Evolutionary conservation across 2,888 invertebrate species (phyloP), one percentile per base, ranked within the genome.

Genomic region (Philereme transversata): DNA sequence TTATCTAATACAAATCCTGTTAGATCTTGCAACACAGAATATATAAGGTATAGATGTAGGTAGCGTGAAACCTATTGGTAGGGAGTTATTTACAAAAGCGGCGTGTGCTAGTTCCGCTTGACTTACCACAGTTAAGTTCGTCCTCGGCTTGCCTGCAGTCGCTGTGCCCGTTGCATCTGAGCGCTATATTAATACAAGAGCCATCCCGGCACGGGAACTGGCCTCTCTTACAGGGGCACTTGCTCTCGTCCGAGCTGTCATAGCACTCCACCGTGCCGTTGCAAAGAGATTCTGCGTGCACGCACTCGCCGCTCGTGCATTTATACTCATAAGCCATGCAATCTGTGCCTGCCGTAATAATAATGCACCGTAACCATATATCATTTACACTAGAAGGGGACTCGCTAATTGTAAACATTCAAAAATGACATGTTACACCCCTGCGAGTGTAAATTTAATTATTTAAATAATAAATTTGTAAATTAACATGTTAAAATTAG

Each of bases 221-320:
- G 60, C 88, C 93, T 61, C 90, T 79, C 78, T 87, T 90, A 78
- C 91, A 90, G 61, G 86, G 81, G 69, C 92, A 92, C 68, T 80
- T 78, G 51, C 55, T 68, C 77, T 92, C 92, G 62, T 91, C 92
- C 5, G 93, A 92, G 40, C 81, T 83, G 76, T 95, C 93, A 60
- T 76, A 68, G 77, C 94, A 94, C 72, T 94, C 93, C 60, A 61
- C 69, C 22, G 84, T 87, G 53, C 91, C 88, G 78, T 95, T 93
- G 84, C 94, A 94, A 64, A 87, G 74, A 57, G 89, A 85, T 51
- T 90, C 89, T 43, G 87, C 83, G 68, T 87, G 85, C 70, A 95
- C 92, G 87, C 95, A 95, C 77, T 93, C 87, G 80, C 95, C 95
- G 78, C 91, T 93, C 78, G 92, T 86, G 89, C 96, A 96, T 77